These are phyloP conservation scores for Nysson spinosus DNA, from an alignment of 2,888 invertebrate genomes.

Conservation along the genomic window DNA sequence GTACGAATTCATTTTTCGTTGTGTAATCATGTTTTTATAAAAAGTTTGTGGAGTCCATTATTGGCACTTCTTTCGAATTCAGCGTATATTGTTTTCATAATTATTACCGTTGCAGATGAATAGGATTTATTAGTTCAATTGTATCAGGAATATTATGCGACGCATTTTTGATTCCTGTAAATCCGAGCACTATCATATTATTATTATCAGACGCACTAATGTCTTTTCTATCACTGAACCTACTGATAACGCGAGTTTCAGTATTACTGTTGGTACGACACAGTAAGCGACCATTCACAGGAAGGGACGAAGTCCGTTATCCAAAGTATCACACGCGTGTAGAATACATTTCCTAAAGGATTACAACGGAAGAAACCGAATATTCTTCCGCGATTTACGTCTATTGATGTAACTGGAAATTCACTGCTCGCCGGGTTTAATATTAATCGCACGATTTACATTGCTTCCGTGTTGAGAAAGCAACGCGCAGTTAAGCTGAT, in stretches of 20 bases:
- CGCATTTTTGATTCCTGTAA: neutral
- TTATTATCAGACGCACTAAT: neutral
- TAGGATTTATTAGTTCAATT: neutral
- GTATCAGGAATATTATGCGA: too few species aligned
- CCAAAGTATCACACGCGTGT: slow-evolving; percentile 8
- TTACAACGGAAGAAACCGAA: slow-evolving; percentile 3
- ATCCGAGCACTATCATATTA: neutral
- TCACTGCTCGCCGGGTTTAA: neutral
- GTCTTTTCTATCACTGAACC: slow-evolving; percentile 14
- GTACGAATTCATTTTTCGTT: too few species aligned
- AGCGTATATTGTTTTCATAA: too few species aligned
- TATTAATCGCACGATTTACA: neutral
- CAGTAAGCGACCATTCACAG: neutral
- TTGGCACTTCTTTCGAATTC: too few species aligned
- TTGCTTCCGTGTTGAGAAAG: too few species aligned
- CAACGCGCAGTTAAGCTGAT: too few species aligned
- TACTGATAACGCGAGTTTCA: slow-evolving; percentile 19
- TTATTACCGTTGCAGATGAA: neutral
- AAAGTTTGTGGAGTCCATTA: neutral
- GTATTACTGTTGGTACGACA: slow-evolving; percentile 4
- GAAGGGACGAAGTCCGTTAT: slow-evolving; percentile 15
- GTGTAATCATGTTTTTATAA: neutral
- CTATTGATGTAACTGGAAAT: neutral
- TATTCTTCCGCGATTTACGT: neutral
- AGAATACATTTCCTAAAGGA: slow-evolving; percentile 24